Base-by-base conservation (phyloP, 2,113 vertebrate genomes). In the Vicugna pacos region DNA sequence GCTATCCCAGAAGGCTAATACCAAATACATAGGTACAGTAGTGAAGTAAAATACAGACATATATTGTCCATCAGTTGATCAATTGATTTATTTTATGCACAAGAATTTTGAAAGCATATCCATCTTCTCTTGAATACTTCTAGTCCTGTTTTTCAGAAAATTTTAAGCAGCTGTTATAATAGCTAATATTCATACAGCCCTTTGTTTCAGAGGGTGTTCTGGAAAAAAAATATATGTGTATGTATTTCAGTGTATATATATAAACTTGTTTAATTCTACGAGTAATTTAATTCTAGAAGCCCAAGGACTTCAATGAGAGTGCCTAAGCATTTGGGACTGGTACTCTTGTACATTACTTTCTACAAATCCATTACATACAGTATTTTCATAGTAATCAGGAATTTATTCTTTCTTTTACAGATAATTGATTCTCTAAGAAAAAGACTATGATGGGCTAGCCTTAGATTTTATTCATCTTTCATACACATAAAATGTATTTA, bases 391-490 rank as follows among this genome's bases (percentile, higher is more conserved):
- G 15, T 77, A 85, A 32, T 82, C 13, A 50, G 4, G 17, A 30
- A 30, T 42, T 4, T 14, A n/a, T 56, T 9, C 13, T 46, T 62
- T 32, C 81, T 67, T 60, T 62, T 84, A 69, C 46, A 79, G 67
- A 70, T 64, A 81, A 24, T 70, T 64, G 42, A 30, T 92, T 73
- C 30, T 82, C 42, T 93, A 60, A 86, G 48, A 30, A 72, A 86
- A 56, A 35, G 10, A 38, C 8, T 58, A 11, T 8, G 13, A 9
- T 30, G 30, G 20, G 15, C 48, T 48, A 22, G 32, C 46, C 35
- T 91, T 92, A 30, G n/a, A 89, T 77, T 77, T 75, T 90, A 83
- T 91, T 93, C 48, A 16, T 93, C 15, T 50, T 35, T 13, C 10
- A 54, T 96, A 84, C 16, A 80, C 9, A 73, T n/a, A 72, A 60